These are phyloP conservation scores for Peromyscus eremicus DNA, from an alignment of 2,797 vertebrate species.

Conservation along the genomic window DNA sequence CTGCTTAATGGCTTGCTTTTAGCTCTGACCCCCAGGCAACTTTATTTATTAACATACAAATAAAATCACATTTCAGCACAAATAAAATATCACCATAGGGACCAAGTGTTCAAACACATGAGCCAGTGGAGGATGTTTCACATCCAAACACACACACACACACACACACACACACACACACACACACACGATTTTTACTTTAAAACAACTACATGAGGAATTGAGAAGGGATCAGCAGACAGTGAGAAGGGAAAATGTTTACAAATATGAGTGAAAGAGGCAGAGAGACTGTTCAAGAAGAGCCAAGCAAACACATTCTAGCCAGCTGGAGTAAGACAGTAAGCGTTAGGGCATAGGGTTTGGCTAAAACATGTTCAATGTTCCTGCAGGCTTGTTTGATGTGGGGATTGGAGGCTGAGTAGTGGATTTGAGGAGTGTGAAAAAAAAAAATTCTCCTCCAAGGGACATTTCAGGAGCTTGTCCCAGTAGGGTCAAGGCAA, in stretches of 20 bases:
- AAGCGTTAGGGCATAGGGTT: neutral
- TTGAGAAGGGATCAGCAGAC: neutral
- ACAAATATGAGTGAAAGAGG: neutral
- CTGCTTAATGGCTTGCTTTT: too few species aligned
- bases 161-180: too few species aligned
- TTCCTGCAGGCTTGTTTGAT: constrained; percentile 20
- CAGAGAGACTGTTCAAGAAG: neutral
- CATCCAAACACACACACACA: neutral
- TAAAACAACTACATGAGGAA: neutral
- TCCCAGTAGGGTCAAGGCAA: constrained; percentile 61
- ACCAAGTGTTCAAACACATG: neutral
- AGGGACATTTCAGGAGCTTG: neutral
- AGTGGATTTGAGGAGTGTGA: neutral
- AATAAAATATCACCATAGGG: neutral
- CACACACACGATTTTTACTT: neutral
- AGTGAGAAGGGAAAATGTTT: neutral
- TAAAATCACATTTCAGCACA: too few species aligned
- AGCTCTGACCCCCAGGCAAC: too few species aligned
- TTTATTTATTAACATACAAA: too few species aligned
- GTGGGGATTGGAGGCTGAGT: neutral
- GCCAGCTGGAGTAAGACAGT: neutral
- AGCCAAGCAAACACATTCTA: neutral
- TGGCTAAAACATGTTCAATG: neutral
- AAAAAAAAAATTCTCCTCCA: constrained; percentile 42
- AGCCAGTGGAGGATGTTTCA: neutral